A percentile compares a stretch with the other conserved stretches of the same genome.
Evolutionary conservation across 2,797 vertebrate species (phyloP).

Genomic region (Sebastolobus altivelis): DNA sequence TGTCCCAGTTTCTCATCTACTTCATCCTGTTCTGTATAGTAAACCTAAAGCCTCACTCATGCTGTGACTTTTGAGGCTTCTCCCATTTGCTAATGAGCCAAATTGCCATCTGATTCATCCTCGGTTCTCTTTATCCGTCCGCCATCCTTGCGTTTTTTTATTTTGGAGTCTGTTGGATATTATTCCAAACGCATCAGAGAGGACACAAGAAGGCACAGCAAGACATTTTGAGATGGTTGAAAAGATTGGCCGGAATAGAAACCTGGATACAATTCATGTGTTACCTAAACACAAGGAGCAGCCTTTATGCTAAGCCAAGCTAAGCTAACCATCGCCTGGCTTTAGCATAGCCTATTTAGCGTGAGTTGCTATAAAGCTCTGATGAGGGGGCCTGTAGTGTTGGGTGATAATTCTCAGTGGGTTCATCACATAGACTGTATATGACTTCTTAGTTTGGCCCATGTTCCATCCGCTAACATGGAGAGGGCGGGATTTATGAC

Average conservation of each 20-base stretch:
- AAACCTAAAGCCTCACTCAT: background rate
- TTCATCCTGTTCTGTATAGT: background rate
- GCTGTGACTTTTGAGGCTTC: slow-evolving; percentile 1
- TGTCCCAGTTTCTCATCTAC: background rate
- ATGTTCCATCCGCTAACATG: accelerated
- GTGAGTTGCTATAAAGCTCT: background rate
- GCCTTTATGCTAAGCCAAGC: background rate
- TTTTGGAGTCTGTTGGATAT: background rate
- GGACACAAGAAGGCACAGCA: background rate
- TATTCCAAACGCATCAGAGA: background rate
- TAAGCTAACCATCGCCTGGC: background rate
- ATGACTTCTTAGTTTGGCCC: too few species aligned
- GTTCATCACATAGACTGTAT: too few species aligned
- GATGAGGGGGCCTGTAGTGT: background rate
- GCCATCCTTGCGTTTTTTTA: background rate
- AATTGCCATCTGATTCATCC: background rate
- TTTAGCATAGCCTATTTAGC: background rate
- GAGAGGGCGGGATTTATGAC: too few species aligned
- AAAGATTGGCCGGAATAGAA: background rate
- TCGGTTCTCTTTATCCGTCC: background rate
- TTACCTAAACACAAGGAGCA: background rate
- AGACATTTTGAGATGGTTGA: background rate
- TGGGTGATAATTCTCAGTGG: background rate
- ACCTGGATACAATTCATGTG: background rate
- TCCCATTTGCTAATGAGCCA: background rate